These are phyloP conservation scores for Dendropsophus ebraccatus DNA, from an alignment of 2,113 vertebrate species.

Conservation along the genomic window DNA sequence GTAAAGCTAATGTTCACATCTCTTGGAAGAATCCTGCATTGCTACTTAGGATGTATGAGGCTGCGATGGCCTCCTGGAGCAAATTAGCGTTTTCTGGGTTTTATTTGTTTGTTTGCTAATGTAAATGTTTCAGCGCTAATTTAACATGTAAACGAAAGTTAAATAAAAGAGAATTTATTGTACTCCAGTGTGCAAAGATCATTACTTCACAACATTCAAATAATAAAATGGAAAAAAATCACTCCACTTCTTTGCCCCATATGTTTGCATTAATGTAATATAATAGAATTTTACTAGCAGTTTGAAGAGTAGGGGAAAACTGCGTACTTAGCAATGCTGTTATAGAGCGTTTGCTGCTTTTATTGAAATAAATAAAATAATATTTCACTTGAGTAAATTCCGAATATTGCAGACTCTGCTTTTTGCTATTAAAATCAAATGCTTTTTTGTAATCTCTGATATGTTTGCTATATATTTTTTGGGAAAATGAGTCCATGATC, in stretches of 20 bases:
- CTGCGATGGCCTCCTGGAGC: slow-evolving; percentile 50
- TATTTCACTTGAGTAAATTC: slow-evolving; percentile 12
- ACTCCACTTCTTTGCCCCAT: slow-evolving; percentile 46
- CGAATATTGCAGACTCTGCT: background rate
- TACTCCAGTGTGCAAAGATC: slow-evolving; percentile 52
- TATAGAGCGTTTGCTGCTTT: slow-evolving; percentile 37
- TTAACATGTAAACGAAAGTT: slow-evolving; percentile 60
- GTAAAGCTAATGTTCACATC: slow-evolving; percentile 76
- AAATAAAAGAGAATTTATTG: slow-evolving; percentile 60
- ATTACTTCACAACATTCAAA: slow-evolving; percentile 37
- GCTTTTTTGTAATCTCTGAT: background rate
- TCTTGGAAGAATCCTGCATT: slow-evolving; percentile 71
- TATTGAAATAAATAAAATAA: slow-evolving; percentile 48
- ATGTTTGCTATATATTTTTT: background rate
- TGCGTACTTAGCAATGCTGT: slow-evolving; percentile 23
- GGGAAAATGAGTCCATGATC: background rate
- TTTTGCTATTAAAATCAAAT: slow-evolving; percentile 17
- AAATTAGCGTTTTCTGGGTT: slow-evolving; percentile 51
- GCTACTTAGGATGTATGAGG: slow-evolving; percentile 72
- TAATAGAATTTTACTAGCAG: slow-evolving; percentile 50
- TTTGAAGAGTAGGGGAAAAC: slow-evolving; percentile 19
- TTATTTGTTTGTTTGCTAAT: slow-evolving; percentile 61
- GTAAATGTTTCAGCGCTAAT: slow-evolving; percentile 58
- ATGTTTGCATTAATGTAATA: slow-evolving; percentile 56
- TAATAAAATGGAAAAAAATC: slow-evolving; percentile 26